These are phyloP conservation scores for Piscicola geometra DNA, from an alignment of 2,888 invertebrate genomes.

Conservation along the genomic window DNA sequence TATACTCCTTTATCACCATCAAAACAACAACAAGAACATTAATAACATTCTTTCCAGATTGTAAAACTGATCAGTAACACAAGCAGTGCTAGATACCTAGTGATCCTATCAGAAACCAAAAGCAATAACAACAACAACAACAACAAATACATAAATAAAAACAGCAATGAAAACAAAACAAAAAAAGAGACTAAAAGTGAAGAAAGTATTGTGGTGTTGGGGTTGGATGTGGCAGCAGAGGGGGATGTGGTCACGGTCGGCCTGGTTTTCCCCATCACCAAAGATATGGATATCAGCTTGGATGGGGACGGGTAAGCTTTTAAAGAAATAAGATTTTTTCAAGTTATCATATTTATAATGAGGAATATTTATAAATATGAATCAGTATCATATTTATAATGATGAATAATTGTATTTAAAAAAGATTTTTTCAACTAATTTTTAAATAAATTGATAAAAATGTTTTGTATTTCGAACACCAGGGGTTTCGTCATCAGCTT, in stretches of 20 bases:
- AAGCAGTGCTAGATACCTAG: not conserved
- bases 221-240: conserved; percentile 78
- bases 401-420: no score
- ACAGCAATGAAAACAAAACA: not conserved
- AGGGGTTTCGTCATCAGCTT: conserved; percentile 32
- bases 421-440: no score
- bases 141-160: not conserved
- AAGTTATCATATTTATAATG: no score
- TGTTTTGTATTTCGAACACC: conserved; percentile 2
- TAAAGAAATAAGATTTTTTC: no score
- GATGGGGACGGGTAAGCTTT: conserved; percentile 92
- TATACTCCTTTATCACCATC: not conserved
- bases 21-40: not conserved
- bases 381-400: no score
- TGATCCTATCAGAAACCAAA: not conserved
- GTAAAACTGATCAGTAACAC: not conserved
- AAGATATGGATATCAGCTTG: conserved; percentile 84
- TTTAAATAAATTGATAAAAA: no score
- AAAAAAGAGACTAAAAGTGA: not conserved
- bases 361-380: no score
- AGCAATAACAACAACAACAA: not conserved
- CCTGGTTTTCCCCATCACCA: conserved; percentile 82
- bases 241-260: conserved; percentile 79
- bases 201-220: conserved; percentile 60
- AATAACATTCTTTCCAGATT: conserved; percentile 3